These are phyloP conservation scores for Hiodon tergisus DNA, from an alignment of 2,113 vertebrate species.

Conservation along the genomic window DNA sequence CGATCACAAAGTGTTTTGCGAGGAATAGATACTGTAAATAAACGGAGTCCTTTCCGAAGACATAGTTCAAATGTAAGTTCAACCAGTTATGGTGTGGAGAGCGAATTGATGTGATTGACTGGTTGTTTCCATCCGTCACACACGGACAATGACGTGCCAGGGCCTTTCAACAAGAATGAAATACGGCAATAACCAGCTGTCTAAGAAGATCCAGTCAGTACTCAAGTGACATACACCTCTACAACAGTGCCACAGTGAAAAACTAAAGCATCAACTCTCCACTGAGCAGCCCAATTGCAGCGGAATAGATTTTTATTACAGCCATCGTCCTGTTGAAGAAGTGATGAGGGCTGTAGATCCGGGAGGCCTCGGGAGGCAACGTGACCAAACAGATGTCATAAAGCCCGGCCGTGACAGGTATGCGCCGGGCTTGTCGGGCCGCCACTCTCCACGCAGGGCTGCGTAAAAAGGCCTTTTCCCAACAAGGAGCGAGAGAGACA, in stretches of 20 bases:
- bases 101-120: constrained; percentile 55
- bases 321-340: too few relatives aligned
- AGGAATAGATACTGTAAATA: constrained; percentile 13
- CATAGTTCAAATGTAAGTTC: constrained; percentile 34
- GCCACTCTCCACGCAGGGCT: too few relatives aligned
- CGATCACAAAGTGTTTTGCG: neutral
- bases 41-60: constrained; percentile 19
- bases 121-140: neutral
- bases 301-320: neutral
- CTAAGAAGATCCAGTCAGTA: neutral
- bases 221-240: neutral
- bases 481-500: constrained; percentile 12
- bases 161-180: neutral
- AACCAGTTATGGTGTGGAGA: constrained; percentile 44
- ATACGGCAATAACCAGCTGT: neutral
- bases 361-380: too few relatives aligned
- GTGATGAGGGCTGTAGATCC: too few relatives aligned
- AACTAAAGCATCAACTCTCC: neutral
- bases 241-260: neutral
- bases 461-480: neutral
- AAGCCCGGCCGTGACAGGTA: too few relatives aligned
- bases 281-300: neutral
- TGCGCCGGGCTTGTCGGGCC: too few relatives aligned
- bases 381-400: too few relatives aligned
- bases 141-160: neutral